Percentiles rank a stretch among this genome's conserved stretches.
Conservation (phyloP, 2,113 vertebrate genomes). For the Cromileptes altivelis region DNA sequence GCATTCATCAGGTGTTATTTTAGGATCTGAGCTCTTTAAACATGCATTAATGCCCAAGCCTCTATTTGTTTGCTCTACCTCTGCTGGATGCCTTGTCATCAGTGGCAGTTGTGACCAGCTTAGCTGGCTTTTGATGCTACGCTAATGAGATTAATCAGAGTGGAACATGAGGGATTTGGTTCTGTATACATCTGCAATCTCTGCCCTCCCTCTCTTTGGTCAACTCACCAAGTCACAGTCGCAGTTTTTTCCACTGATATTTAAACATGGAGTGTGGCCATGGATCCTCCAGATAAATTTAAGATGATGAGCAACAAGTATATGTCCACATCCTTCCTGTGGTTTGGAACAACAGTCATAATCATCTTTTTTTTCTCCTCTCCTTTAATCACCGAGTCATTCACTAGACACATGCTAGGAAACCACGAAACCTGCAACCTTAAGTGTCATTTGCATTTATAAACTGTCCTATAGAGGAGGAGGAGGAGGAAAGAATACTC, state of each 20-base stretch:
- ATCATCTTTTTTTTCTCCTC: neutral
- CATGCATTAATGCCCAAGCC: constrained; percentile 2
- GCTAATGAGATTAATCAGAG: constrained; percentile 75
- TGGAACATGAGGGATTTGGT: constrained; percentile 54
- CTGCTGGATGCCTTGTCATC: constrained; percentile 64
- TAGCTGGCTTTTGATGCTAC: constrained; percentile 65
- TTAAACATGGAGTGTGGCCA: constrained; percentile 3
- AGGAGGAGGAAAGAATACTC: neutral
- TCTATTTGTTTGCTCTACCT: constrained; percentile 35
- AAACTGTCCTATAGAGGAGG: neutral
- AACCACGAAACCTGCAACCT: constrained; percentile 24
- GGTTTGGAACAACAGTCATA: constrained; percentile 44
- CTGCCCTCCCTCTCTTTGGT: neutral
- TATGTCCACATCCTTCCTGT: constrained; percentile 62
- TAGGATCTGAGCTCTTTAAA: neutral
- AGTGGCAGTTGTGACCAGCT: constrained; percentile 59
- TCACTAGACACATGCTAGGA: constrained; percentile 23
- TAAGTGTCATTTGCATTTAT: constrained; percentile 38
- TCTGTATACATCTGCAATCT: constrained; percentile 32
- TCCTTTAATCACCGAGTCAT: constrained; percentile 37
- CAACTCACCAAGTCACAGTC: neutral
- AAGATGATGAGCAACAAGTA: constrained; percentile 39
- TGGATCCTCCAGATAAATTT: constrained; percentile 45
- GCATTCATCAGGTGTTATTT: constrained; percentile 8
- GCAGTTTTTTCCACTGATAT: constrained; percentile 26